These are phyloP conservation scores for Hipparchia sbordonii DNA, from an alignment of 2,888 invertebrate species.

Conservation along the genomic window DNA sequence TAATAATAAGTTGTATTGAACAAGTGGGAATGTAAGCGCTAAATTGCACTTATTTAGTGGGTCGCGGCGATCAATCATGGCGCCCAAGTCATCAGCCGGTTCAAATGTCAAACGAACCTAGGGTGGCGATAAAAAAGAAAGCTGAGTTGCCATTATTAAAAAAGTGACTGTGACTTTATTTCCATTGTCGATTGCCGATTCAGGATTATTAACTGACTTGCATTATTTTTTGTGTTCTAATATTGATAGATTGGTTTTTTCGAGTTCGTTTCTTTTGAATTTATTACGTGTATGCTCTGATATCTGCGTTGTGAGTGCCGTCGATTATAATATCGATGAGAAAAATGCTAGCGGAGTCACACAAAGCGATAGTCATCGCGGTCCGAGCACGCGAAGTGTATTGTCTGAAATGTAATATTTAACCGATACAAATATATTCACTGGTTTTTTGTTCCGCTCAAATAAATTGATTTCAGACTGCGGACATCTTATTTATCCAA, in stretches of 20 bases:
- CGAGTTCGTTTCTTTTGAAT: constrained; percentile 72
- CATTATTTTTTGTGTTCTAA: constrained; percentile 82
- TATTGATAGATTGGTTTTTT: constrained; percentile 82
- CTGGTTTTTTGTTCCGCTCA: constrained; percentile 54
- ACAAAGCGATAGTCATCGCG: constrained; percentile 71
- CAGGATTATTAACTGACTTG: constrained; percentile 83
- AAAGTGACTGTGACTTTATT: constrained; percentile 83
- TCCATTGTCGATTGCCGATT: constrained; percentile 82
- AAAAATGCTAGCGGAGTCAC: constrained; percentile 62
- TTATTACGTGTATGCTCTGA: constrained; percentile 62
- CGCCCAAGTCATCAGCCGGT: constrained; percentile 79
- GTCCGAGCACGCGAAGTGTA: constrained; percentile 58
- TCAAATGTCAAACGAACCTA: constrained; percentile 82
- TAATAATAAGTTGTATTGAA: constrained; percentile 72
- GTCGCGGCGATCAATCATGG: constrained; percentile 80
- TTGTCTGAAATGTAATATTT: constrained; percentile 57
- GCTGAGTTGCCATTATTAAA: constrained; percentile 80
- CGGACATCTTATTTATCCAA: constrained; percentile 54
- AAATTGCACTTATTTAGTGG: constrained; percentile 82
- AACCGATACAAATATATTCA: constrained; percentile 50
- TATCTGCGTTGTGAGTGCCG: constrained; percentile 56
- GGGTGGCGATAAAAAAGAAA: constrained; percentile 81
- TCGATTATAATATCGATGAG: constrained; percentile 67
- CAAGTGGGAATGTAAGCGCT: constrained; percentile 74
- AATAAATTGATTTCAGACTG: constrained; percentile 53